Evolutionary conservation across 2,797 vertebrate genomes (phyloP).

Genomic region (Falco novaeseelandiae): DNA sequence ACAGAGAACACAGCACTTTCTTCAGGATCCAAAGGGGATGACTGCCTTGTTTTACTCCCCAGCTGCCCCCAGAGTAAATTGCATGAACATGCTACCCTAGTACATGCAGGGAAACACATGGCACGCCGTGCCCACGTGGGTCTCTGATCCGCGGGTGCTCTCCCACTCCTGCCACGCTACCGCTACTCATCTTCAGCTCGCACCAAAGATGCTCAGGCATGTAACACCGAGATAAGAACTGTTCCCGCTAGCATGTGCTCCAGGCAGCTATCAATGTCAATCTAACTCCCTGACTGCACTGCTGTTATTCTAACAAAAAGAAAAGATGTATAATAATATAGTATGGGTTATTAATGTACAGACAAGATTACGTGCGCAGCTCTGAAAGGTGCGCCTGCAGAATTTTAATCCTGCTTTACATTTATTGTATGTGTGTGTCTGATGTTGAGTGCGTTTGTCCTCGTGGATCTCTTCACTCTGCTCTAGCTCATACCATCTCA

Average conservation of each 20-base stretch:
- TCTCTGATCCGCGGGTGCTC: neutral
- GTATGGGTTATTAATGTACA: neutral
- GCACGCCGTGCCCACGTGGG: fast-evolving
- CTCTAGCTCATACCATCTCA: neutral
- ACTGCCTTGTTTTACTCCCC: neutral
- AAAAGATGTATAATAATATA: neutral
- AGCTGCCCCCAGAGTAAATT: neutral
- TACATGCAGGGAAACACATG: neutral
- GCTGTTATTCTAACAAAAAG: neutral
- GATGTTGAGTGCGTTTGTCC: neutral
- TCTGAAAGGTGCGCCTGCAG: neutral
- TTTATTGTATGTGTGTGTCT: neutral
- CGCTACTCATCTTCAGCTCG: neutral
- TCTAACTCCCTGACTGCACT: conserved; percentile 5
- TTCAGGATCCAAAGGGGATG: fast-evolving
- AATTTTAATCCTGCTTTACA: neutral
- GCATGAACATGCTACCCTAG: neutral
- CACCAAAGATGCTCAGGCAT: neutral
- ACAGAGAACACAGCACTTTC: neutral
- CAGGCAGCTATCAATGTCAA: conserved; percentile 22
- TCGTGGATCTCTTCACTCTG: neutral
- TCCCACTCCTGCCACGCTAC: neutral
- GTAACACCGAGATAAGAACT: neutral
- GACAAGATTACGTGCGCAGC: neutral
- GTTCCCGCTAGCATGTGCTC: neutral